A percentile compares a stretch with the other conserved stretches of the same genome.
Conservation (phyloP, 2,797 vertebrate genomes). For the Gadopsis marmoratus region DNA sequence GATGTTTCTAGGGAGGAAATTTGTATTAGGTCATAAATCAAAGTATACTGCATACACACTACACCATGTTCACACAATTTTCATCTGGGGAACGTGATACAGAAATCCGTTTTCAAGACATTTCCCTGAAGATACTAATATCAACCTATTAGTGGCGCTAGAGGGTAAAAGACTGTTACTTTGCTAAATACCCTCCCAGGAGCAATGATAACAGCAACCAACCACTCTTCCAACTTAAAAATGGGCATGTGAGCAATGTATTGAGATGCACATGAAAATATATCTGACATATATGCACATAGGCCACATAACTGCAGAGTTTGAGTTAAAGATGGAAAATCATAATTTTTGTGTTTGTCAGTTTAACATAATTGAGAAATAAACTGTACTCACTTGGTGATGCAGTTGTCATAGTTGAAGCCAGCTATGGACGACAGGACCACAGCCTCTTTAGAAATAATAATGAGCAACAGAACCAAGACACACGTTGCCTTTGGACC, state of each 20-base stretch:
- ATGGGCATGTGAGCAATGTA: neutral
- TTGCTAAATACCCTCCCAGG: neutral
- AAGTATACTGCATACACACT: neutral
- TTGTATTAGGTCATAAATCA: neutral
- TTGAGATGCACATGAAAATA: neutral
- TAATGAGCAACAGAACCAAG: neutral
- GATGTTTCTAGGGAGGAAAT: conserved; percentile 88
- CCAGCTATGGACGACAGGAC: conserved; percentile 91
- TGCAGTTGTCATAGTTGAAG: conserved; percentile 90
- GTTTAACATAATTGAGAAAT: neutral
- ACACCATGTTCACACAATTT: neutral
- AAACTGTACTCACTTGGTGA: conserved; percentile 82
- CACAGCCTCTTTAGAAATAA: conserved; percentile 71
- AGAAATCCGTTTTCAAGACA: neutral
- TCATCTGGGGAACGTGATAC: neutral
- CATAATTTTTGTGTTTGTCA: neutral
- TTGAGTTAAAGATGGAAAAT: neutral
- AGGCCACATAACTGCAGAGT: neutral
- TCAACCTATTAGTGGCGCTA: neutral
- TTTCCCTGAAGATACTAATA: neutral
- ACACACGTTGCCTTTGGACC: neutral
- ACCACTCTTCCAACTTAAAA: neutral
- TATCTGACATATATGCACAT: neutral
- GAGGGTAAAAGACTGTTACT: neutral
- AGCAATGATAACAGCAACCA: neutral